Evolutionary conservation across 2,888 invertebrate species (phyloP), one percentile per base, ranked within the genome.

Genomic region (Heliconius sara): DNA sequence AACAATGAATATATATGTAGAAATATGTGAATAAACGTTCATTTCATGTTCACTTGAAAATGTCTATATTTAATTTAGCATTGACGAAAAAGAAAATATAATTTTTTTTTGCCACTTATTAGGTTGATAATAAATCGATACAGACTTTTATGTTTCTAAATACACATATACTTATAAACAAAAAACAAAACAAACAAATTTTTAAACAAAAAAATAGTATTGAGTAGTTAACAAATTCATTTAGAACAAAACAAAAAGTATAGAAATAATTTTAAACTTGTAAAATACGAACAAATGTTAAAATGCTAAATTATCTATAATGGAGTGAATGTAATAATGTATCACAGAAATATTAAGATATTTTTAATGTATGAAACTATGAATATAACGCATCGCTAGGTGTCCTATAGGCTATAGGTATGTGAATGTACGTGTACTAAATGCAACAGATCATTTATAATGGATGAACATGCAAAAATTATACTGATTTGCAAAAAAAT

Each of bases 401-500:
- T 87, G 85, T 86, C 84, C 82, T 86, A 84, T 87, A 88, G 85
- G 83, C 83, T 89, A 89, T 85, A 83, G 84, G 84, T 87, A 83
- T 84, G 85, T 84, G 85, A 87, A 84, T 87, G 86, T 87, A 85
- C 86, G 84, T 82, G 85, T 87, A 85, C 76, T 84, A 86, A 83
- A 87, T 86, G 85, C 86, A 86, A 85, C 86, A 83, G 86, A 87
- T 89, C 88, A 87, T 87, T 84, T 87, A 84, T 84, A 84, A 84
- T 84, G 88, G 86, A 85, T 86, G 86, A 85, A 85, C 85, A 86
- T 85, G 86, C 88, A 87, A 87, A 86, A 91, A 92, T 92, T 92
- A 93, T 93, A 93, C 88, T 89, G 86, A 91, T 92, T 92, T 92
- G 90, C 91, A 91, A 89, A 87, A 87, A 25, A 47, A 57, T 60